Evolutionary conservation across 1,140 invertebrate genomes (phyloP).

Genomic region (Zaprionus gabonicus): DNA sequence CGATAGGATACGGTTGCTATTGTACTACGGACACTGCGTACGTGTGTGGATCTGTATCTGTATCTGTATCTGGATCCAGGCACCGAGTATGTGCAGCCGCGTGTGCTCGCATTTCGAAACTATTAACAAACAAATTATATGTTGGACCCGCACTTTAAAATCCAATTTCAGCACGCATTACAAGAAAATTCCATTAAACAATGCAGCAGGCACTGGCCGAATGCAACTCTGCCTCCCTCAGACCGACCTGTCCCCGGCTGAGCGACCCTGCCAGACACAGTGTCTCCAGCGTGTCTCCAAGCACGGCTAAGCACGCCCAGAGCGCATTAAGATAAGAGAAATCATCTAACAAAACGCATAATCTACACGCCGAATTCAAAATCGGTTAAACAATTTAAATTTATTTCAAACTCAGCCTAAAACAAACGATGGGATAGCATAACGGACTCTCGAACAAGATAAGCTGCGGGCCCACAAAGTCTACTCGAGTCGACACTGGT

Average conservation of each 20-base stretch:
- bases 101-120: slow-evolving; percentile 73
- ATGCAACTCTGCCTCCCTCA: background rate
- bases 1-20: slow-evolving; percentile 45
- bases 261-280: slow-evolving; percentile 58
- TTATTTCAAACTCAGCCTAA: slow-evolving; percentile 59
- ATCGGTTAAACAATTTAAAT: slow-evolving; percentile 82
- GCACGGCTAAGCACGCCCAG: slow-evolving; percentile 22
- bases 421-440: slow-evolving; percentile 67
- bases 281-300: slow-evolving; percentile 61
- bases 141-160: slow-evolving; percentile 83
- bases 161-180: slow-evolving; percentile 79
- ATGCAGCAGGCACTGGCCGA: slow-evolving; percentile 28
- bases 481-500: slow-evolving; percentile 27
- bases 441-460: slow-evolving; percentile 73
- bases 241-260: background rate
- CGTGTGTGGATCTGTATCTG: background rate
- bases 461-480: slow-evolving; percentile 55
- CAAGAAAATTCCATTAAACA: slow-evolving; percentile 84
- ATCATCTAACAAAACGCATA: slow-evolving; percentile 84
- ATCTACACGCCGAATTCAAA: slow-evolving; percentile 68
- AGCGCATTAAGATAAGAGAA: slow-evolving; percentile 80
- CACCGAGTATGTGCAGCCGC: slow-evolving; percentile 46
- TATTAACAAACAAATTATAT: slow-evolving; percentile 84
- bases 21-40: background rate
- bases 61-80: slow-evolving; percentile 26